These are phyloP conservation scores for Drosophila nigritarsus DNA, from an alignment of 2,888 invertebrate species.

Conservation along the genomic window DNA sequence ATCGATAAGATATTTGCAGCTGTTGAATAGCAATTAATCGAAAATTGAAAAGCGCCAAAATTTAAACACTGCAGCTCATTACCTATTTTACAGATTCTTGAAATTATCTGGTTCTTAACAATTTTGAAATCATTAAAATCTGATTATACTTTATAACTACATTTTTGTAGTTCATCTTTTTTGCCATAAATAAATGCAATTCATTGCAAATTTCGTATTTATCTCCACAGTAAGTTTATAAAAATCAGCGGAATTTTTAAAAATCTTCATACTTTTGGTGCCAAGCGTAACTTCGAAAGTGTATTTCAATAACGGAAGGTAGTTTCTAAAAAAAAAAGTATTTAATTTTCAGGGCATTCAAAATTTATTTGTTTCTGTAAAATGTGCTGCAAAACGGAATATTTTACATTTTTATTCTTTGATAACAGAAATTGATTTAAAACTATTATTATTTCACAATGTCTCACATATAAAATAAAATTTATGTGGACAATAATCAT, in stretches of 20 bases:
- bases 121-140: no score
- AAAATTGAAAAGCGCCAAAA: background rate
- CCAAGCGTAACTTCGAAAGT: no score
- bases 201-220: no score
- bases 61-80: background rate
- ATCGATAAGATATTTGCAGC: conserved; percentile 18
- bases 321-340: no score
- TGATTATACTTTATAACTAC: no score
- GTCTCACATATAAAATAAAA: background rate
- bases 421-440: background rate
- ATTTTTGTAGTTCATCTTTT: no score
- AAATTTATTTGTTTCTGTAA: background rate
- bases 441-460: background rate
- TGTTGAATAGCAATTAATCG: background rate
- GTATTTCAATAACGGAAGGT: no score
- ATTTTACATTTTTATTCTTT: accelerated
- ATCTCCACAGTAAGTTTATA: no score
- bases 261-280: no score
- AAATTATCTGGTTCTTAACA: background rate
- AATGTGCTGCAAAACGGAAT: background rate
- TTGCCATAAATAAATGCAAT: no score
- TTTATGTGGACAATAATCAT: accelerated
- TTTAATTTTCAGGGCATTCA: background rate
- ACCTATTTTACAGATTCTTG: background rate
- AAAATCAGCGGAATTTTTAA: no score